These are phyloP conservation scores for Apodemia mormo DNA, from an alignment of 2,888 invertebrate species.

Conservation along the genomic window DNA sequence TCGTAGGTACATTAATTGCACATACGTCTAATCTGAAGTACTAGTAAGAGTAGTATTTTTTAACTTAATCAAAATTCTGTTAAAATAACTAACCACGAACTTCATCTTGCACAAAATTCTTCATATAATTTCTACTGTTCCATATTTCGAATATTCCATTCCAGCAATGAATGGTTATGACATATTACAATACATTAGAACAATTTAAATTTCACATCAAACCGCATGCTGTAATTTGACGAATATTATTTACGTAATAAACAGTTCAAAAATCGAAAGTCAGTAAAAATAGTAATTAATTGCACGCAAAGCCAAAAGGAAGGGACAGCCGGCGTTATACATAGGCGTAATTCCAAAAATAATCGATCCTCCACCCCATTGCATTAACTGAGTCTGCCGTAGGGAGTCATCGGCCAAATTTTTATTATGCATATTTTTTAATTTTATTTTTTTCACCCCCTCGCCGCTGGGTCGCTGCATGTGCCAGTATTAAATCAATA, in stretches of 20 bases:
- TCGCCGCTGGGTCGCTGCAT: constrained; percentile 51
- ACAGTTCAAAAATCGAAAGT: constrained; percentile 31
- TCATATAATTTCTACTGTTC: neutral
- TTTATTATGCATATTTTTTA: constrained; percentile 69
- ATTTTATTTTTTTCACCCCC: constrained; percentile 71
- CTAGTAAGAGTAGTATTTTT: too few species aligned
- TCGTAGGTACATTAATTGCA: too few species aligned
- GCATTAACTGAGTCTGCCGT: constrained; percentile 51
- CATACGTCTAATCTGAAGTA: too few species aligned
- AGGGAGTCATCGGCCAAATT: constrained; percentile 73
- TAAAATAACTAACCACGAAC: too few species aligned
- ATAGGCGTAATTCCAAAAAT: constrained; percentile 59
- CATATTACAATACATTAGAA: neutral
- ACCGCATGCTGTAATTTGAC: neutral
- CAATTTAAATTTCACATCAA: constrained; percentile 2
- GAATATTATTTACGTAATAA: constrained; percentile 26
- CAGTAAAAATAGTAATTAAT: constrained; percentile 37
- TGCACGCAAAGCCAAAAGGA: constrained; percentile 36
- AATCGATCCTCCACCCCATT: constrained; percentile 62
- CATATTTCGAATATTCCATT: too few species aligned
- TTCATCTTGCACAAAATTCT: neutral
- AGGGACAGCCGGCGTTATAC: constrained; percentile 37
- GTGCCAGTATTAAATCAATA: constrained; percentile 67
- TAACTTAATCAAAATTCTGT: too few species aligned
- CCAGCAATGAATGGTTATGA: neutral